Base-by-base conservation (phyloP, 2,113 vertebrate genomes). In the Hippopotamus amphibius region DNA sequence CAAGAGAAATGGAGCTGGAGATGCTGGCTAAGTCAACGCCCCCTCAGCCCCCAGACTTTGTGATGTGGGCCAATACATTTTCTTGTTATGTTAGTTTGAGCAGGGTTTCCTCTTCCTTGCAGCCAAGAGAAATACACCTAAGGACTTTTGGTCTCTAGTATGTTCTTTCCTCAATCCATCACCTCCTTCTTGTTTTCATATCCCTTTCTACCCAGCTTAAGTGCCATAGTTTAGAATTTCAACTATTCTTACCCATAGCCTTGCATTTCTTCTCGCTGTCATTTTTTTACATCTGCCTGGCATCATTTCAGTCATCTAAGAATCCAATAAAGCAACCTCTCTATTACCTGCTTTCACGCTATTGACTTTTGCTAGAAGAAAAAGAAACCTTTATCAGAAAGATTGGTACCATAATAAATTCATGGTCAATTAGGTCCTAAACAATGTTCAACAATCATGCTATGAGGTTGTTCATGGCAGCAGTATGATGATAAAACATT, bases 401-500 rank as follows among this genome's bases (percentile, higher is more conserved):
- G 77, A 90, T 66, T 81, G 53, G 48, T 76, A 61, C 46, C 24
- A 1, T 86, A 71, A 79, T 93, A 74, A 88, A 82, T 55, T 65
- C 68, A 72, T 33, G 69, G 81, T 81, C 79, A 69, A 30, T 88
- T 88, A 87, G 63, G 74, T 71, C 33, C 68, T 59, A 83, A 81
- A 92, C 66, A 81, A 63, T 50, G 17, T 68, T 48, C 33, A 79
- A 30, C 55, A 77, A 10, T 87, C 55, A 66, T 55, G 11, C 66
- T 28, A 30, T 30, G 55, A 77, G 28, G 46, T 93, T 82, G 72
- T 83, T 86, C 15, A 9, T 89, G 84, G 74, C 46, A 92, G 26
- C 48, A 65, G 81, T 65, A 53, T 46, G 79, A 92, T 76, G 88
- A 66, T 37, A 96, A 92, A 88, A 69, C 24, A 71, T 90, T 96